phyloP scores from a whole-genome alignment of 2,113 vertebrate species.

The Pelodiscus sinensis region DNA sequence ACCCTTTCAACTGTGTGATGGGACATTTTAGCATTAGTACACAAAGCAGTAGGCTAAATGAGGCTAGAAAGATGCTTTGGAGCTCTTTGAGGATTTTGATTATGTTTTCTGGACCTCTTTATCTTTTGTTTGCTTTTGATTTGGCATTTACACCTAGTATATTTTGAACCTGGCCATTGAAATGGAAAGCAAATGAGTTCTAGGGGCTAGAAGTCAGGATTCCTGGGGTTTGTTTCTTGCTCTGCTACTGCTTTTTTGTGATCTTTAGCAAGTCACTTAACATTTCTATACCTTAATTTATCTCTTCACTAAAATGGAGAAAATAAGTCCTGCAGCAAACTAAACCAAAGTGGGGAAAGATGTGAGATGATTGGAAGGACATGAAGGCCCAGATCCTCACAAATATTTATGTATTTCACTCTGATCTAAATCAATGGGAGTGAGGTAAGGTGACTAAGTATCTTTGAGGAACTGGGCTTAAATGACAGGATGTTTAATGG shows the following conservation, averaged over 20 bases:
- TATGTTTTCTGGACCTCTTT: conserved; percentile 11
- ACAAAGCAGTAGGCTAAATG: conserved; percentile 33
- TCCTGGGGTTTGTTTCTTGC: accelerated
- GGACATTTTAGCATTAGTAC: conserved; percentile 5
- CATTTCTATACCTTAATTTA: not conserved
- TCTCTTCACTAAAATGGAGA: not conserved
- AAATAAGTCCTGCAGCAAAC: not conserved
- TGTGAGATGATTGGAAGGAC: not conserved
- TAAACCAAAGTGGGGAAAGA: not conserved
- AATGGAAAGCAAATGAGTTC: not conserved
- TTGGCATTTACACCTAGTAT: not conserved
- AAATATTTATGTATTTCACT: not conserved
- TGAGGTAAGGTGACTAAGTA: not conserved
- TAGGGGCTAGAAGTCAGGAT: not conserved
- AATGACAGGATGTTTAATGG: not conserved
- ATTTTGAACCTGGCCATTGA: no score
- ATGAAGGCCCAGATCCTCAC: not conserved
- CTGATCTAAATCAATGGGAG: not conserved
- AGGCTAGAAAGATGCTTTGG: conserved; percentile 1
- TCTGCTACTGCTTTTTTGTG: accelerated
- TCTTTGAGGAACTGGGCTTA: not conserved
- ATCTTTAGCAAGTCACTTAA: not conserved
- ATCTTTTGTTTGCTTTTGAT: conserved; percentile 43
- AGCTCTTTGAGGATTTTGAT: conserved; percentile 17
- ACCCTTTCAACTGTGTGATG: conserved; percentile 28